Conservation (phyloP, 2,797 vertebrate genomes). For the Champsocephalus esox region DNA sequence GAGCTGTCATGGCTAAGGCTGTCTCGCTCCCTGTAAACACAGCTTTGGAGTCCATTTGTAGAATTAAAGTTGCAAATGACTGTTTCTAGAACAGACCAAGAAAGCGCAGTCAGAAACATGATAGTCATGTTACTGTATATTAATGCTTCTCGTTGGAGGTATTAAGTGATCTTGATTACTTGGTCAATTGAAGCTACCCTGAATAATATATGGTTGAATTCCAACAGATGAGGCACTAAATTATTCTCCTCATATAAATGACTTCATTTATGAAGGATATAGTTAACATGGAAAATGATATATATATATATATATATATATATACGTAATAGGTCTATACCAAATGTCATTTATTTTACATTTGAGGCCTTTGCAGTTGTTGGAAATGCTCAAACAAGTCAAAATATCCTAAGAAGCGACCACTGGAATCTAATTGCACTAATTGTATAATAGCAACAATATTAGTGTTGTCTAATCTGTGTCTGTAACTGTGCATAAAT, state of each 20-base stretch:
- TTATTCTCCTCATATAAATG: slow-evolving; percentile 1
- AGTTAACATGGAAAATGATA: neutral
- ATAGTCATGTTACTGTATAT: slow-evolving; percentile 64
- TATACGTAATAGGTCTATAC: no score
- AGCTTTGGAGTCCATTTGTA: slow-evolving; percentile 78
- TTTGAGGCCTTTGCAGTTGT: no score
- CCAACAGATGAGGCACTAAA: slow-evolving; percentile 6
- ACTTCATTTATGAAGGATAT: neutral
- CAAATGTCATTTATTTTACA: no score
- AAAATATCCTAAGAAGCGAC: no score
- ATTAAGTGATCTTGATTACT: slow-evolving; percentile 53
- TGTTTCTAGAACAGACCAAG: slow-evolving; percentile 57
- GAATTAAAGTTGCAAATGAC: slow-evolving; percentile 82
- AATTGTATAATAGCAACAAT: no score
- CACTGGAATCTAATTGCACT: no score
- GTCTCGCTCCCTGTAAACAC: slow-evolving; percentile 71
- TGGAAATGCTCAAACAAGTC: no score
- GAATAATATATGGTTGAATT: slow-evolving; percentile 46
- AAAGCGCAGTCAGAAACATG: slow-evolving; percentile 52
- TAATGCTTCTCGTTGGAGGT: slow-evolving; percentile 47
- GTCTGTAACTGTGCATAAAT: no score
- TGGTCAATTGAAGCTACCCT: slow-evolving; percentile 46
- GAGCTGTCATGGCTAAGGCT: slow-evolving; percentile 70
- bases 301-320: no score
- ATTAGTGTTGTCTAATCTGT: no score